Conservation (phyloP, 1,140 invertebrate genomes). For the Paraescarpia echinospica region DNA sequence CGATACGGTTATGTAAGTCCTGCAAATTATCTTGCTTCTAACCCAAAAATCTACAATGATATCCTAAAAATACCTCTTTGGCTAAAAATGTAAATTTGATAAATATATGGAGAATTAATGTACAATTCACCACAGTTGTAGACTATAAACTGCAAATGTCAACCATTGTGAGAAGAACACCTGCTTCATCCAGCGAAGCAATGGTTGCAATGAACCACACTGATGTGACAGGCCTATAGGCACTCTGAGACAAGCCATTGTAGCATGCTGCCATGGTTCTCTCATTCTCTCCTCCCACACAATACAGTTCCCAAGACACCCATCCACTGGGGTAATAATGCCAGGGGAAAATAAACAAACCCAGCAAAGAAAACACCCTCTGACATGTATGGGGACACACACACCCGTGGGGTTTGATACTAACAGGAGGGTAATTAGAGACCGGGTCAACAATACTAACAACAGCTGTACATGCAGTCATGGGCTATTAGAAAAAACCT, state of each 20-base stretch:
- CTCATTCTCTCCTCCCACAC: not conserved
- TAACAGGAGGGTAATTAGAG: too few relatives aligned
- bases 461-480: too few relatives aligned
- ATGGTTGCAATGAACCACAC: not conserved
- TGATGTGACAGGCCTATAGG: not conserved
- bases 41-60: not conserved
- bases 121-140: not conserved
- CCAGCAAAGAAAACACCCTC: not conserved
- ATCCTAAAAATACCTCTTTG: too few relatives aligned
- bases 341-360: not conserved
- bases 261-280: not conserved
- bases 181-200: not conserved
- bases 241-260: not conserved
- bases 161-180: not conserved
- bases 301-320: not conserved
- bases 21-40: too few relatives aligned
- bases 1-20: too few relatives aligned
- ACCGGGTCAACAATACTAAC: too few relatives aligned
- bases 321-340: not conserved
- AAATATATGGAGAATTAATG: not conserved
- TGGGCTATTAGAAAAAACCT: not conserved
- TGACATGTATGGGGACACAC: not conserved
- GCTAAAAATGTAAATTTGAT: too few relatives aligned
- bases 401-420: too few relatives aligned
- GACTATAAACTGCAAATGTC: not conserved